phyloP scores from a whole-genome alignment of 1,140 invertebrate genomes.

The Melipona quadrifasciata region DNA sequence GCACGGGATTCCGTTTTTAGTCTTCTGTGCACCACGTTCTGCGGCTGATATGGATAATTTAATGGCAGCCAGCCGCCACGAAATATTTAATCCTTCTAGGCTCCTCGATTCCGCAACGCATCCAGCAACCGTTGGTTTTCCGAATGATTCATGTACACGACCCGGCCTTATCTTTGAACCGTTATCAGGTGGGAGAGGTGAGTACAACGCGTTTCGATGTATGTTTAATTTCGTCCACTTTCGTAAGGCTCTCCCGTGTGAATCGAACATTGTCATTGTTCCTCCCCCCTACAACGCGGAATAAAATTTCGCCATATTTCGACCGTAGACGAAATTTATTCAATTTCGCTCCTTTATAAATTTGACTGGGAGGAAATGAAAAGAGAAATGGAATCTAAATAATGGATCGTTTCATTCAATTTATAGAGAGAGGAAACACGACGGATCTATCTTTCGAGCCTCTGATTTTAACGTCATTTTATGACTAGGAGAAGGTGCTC shows the following conservation, averaged over 20 bases:
- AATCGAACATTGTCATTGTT: neutral
- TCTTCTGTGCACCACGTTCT: neutral
- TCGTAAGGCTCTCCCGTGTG: neutral
- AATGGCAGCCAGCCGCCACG: neutral
- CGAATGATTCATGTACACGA: neutral
- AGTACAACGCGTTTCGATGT: neutral
- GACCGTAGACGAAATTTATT: neutral
- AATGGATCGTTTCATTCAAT: too few relatives aligned
- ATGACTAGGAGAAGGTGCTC: too few relatives aligned
- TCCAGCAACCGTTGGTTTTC: neutral
- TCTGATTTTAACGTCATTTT: too few relatives aligned
- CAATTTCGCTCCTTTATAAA: too few relatives aligned
- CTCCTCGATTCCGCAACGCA: neutral
- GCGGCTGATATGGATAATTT: slow-evolving; percentile 20
- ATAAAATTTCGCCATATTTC: neutral
- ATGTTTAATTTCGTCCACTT: neutral
- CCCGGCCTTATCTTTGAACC: slow-evolving; percentile 2
- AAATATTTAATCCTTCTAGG: slow-evolving; percentile 13
- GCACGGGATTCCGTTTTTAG: neutral
- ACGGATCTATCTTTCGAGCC: too few relatives aligned
- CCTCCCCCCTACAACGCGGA: too few relatives aligned
- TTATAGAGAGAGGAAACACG: too few relatives aligned
- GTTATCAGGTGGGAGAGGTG: neutral
- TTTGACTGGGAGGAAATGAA: too few relatives aligned
- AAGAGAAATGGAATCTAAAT: too few relatives aligned